A percentile compares a stretch with the other conserved stretches of the same genome.
Evolutionary conservation across 2,888 invertebrate species (phyloP).

Genomic region (Loripinus fragilis): DNA sequence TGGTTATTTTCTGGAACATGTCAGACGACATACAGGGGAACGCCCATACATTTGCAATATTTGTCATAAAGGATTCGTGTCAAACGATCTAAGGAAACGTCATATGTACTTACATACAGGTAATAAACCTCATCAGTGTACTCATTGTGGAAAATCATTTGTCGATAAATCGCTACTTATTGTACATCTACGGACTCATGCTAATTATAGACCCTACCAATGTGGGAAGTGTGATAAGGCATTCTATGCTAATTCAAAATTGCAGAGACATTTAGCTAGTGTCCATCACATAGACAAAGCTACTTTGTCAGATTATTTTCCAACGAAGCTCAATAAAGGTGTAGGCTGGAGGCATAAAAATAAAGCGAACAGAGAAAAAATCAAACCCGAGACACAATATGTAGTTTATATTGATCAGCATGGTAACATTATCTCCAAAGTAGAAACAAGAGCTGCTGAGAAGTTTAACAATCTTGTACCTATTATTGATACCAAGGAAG

Average conservation of each 20-base stretch:
- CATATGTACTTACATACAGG: conserved; percentile 56
- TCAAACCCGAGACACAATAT: conserved; percentile 27
- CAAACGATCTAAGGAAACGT: conserved; percentile 45
- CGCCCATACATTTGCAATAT: conserved; percentile 52
- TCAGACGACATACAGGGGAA: conserved; percentile 53
- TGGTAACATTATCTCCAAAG: conserved; percentile 35
- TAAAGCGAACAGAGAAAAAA: conserved; percentile 24
- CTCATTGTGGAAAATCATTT: conserved; percentile 51
- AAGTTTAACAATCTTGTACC: too few species aligned
- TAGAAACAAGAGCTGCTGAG: conserved; percentile 14
- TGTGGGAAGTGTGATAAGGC: conserved; percentile 54
- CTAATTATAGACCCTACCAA: conserved; percentile 54
- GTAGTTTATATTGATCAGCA: conserved; percentile 54
- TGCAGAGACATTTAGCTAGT: conserved; percentile 49
- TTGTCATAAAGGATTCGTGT: conserved; percentile 52
- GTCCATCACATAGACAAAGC: conserved; percentile 54
- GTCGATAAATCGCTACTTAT: conserved; percentile 43
- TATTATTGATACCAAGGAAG: neutral
- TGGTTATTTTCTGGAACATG: conserved; percentile 54
- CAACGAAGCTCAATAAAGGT: conserved; percentile 46
- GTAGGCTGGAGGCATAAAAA: conserved; percentile 50
- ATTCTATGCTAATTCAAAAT: conserved; percentile 51
- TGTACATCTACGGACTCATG: conserved; percentile 52
- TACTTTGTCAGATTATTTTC: conserved; percentile 41
- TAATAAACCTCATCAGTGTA: conserved; percentile 47